phyloP scores from a whole-genome alignment of 2,797 vertebrate species.

The Acrocephalus scirpaceus region DNA sequence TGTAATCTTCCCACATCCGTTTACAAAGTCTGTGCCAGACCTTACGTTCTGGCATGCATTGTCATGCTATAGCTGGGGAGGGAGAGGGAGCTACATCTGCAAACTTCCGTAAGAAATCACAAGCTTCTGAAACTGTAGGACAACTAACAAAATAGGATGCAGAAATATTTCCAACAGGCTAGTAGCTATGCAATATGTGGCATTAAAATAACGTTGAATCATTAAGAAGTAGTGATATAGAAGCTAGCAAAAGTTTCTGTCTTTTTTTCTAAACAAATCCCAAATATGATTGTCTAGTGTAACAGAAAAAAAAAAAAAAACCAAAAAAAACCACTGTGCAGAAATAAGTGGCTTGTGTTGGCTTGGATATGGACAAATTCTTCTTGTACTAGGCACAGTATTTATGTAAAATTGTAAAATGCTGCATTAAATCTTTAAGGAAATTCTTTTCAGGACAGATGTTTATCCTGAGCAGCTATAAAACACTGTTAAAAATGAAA shows the following conservation, averaged over 20 bases:
- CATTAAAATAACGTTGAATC: constrained; percentile 45
- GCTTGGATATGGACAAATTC: background rate
- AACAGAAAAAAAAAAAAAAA: background rate
- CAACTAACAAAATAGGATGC: background rate
- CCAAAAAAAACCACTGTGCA: background rate
- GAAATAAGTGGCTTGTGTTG: background rate
- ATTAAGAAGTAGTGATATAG: constrained; percentile 17
- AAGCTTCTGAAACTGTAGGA: constrained; percentile 13
- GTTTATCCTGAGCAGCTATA: constrained; percentile 12
- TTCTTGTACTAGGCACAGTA: background rate
- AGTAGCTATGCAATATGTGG: background rate
- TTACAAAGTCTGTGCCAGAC: constrained; percentile 17
- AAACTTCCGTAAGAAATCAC: background rate
- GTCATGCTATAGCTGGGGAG: constrained; percentile 24
- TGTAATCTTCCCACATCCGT: constrained; percentile 32
- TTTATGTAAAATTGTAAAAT: background rate
- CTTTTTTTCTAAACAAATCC: background rate
- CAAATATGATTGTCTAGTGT: background rate
- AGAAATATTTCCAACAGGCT: constrained; percentile 33
- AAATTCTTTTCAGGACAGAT: background rate
- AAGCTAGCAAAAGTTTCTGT: constrained; percentile 22
- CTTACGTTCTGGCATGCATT: constrained; percentile 15
- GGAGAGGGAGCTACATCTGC: background rate
- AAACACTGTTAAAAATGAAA: constrained; percentile 11
- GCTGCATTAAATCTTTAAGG: background rate